Base-by-base conservation (phyloP, 2,888 invertebrate genomes). In the Eupelmus urozonus region DNA sequence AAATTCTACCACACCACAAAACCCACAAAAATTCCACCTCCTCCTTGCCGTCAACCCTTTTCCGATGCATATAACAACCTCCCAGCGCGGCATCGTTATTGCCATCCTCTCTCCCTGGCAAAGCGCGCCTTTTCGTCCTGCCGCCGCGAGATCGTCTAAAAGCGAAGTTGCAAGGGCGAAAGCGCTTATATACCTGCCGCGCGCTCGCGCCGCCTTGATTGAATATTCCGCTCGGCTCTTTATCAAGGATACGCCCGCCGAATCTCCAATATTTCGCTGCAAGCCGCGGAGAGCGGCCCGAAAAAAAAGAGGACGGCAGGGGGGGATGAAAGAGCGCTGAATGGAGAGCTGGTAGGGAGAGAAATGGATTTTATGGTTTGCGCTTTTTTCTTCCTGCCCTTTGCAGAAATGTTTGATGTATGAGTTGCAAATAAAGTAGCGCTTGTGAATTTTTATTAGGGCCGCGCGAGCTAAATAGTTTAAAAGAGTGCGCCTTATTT, bases 191-290 rank as follows among this genome's bases (percentile, higher is more conserved):
- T 63, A 63, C 51, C 60, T 63, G 63, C n/a, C n/a, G n/a, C n/a
- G n/a, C 16, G 27, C 42, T 5, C 40, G 25, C 57, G 27, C 29
- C 78, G 55, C 34, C 83, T 83, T 84, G 86, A 88, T 88, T 88
- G 86, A 87, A 88, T 88, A 88, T 88, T 88, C 88, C 83, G 81
- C 84, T 85, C 87, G 83, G 83, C 84, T 86, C 85, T 86, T 87
- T 88, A 87, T 88, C 88, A 84, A 82, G 80, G 80, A 82, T 81
- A 85, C 87, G 85, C 84, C 80, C 76, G 80, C 77, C 85, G 88
- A 88, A 88, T 88, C 82, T 45, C 84, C 87, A 86, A 88, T 86
- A 84, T 83, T 80, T 81, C 55, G 55, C 23, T 20, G 11, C n/a
- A 42, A 13, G 59, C 20, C 40, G n/a, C 42, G 53, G 18, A 42